Evolutionary conservation across 2,113 vertebrate species (phyloP).

Genomic region (Columbina picui): DNA sequence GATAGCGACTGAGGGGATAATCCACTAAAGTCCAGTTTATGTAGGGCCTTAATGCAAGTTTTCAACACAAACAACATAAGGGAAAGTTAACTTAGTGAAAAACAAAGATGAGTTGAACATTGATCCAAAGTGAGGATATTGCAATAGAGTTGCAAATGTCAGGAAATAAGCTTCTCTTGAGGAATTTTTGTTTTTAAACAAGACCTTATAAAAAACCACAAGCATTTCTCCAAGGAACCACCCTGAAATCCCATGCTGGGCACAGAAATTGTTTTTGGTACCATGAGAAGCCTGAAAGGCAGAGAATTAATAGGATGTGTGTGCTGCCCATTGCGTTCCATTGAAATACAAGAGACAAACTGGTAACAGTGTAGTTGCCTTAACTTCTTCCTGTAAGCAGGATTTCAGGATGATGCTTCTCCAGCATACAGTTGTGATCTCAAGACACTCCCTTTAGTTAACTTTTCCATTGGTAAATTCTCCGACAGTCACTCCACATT

Average conservation of each 20-base stretch:
- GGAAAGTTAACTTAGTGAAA: neutral
- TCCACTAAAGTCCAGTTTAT: neutral
- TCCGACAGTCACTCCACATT: neutral
- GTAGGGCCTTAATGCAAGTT: neutral
- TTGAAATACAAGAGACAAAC: neutral
- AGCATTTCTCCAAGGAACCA: neutral
- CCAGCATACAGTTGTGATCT: neutral
- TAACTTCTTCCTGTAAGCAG: neutral
- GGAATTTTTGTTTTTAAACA: neutral
- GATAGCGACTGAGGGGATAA: neutral
- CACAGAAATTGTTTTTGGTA: neutral
- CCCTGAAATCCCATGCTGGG: neutral
- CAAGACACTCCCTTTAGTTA: neutral
- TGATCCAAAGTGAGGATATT: neutral
- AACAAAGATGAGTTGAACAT: accelerated
- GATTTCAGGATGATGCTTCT: neutral
- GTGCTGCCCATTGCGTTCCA: neutral
- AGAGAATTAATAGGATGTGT: neutral
- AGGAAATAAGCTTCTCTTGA: neutral
- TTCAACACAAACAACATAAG: neutral
- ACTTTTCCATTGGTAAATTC: neutral
- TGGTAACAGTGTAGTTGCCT: neutral
- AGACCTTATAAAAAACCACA: neutral
- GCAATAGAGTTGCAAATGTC: neutral
- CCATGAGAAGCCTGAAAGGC: neutral